phyloP scores from a whole-genome alignment of 2,797 vertebrate species.

The Alectoris magna region DNA sequence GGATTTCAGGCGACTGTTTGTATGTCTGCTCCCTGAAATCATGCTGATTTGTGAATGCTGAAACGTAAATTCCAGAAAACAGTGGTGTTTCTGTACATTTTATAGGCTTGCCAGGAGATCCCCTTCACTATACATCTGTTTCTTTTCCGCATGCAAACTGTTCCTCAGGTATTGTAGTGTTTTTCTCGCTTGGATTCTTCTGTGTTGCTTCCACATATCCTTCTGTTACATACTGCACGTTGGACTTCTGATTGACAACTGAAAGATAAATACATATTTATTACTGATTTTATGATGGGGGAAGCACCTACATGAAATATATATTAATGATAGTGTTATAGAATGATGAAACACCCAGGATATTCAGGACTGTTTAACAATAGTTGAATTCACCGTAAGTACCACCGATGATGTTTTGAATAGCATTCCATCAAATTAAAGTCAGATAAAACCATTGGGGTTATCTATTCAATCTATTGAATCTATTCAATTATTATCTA shows the following conservation, averaged over 20 bases:
- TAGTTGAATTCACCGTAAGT: background rate
- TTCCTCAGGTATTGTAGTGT: background rate
- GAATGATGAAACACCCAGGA: background rate
- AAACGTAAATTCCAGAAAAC: background rate
- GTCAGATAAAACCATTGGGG: background rate
- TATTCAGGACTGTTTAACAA: background rate
- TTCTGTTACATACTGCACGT: conserved; percentile 47
- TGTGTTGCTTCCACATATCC: background rate
- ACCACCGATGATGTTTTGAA: background rate
- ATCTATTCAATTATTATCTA: no score
- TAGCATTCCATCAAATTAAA: background rate
- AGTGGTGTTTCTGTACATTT: background rate
- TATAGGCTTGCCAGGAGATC: background rate
- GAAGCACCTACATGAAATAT: background rate
- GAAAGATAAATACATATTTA: background rate
- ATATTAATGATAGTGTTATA: background rate
- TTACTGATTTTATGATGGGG: background rate
- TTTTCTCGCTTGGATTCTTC: conserved; percentile 7
- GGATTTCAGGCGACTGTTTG: background rate
- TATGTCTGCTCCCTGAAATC: background rate
- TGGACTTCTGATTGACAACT: conserved; percentile 56
- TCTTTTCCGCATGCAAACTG: conserved; percentile 7
- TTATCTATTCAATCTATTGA: background rate
- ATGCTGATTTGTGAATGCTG: background rate
- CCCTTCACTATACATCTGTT: conserved; percentile 46